These are phyloP conservation scores for Gymnothorax javanicus DNA, from an alignment of 2,797 vertebrate species.

Conservation along the genomic window DNA sequence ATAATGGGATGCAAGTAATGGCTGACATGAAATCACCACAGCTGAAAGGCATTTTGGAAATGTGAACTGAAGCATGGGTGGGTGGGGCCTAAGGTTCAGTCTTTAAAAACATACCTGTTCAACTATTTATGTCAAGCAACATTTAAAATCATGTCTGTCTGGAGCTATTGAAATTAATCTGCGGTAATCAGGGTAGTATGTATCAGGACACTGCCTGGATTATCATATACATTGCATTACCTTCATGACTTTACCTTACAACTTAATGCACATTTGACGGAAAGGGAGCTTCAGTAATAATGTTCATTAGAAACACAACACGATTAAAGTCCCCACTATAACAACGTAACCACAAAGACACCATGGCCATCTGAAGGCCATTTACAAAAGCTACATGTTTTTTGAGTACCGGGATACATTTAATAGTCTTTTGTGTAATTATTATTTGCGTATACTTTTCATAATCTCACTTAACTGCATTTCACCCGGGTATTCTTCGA, in stretches of 20 bases:
- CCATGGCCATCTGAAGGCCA: background rate
- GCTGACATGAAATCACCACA: constrained; percentile 8
- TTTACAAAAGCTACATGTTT: background rate
- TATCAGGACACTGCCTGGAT: too few relatives aligned
- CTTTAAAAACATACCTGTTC: background rate
- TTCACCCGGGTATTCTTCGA: background rate
- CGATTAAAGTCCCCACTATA: background rate
- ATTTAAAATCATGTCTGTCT: background rate
- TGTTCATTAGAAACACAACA: background rate
- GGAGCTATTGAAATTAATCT: background rate
- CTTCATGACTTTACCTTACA: background rate
- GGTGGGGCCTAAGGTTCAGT: background rate
- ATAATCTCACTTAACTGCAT: background rate
- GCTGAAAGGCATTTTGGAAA: constrained; percentile 34
- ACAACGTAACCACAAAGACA: background rate
- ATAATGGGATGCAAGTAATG: background rate
- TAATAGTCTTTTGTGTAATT: background rate
- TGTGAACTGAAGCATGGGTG: constrained; percentile 28
- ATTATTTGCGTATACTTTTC: background rate
- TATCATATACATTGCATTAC: background rate
- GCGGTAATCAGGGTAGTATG: background rate
- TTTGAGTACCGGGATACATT: background rate
- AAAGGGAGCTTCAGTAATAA: background rate
- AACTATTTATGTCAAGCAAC: background rate
- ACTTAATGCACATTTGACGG: background rate